Evolutionary conservation across 2,888 invertebrate genomes (phyloP).

Genomic region (Parnassius smintheus): DNA sequence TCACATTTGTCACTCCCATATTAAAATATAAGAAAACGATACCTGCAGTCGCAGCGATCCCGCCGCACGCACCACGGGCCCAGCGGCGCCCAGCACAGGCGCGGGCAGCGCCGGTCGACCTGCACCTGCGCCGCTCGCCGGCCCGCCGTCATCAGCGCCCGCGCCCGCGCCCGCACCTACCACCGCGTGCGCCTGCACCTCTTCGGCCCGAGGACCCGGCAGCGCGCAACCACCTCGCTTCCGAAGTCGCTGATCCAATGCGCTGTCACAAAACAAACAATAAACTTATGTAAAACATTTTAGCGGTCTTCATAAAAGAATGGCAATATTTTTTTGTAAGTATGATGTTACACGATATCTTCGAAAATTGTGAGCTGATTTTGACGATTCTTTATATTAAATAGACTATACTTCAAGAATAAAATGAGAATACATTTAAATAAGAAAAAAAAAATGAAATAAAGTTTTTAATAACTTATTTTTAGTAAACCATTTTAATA

Average conservation of each 20-base stretch:
- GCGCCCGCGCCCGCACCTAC: constrained; percentile 25
- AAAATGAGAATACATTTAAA: too few species aligned
- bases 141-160: constrained; percentile 5
- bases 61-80: constrained; percentile 68
- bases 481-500: too few species aligned
- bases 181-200: constrained; percentile 35
- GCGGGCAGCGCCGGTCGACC: constrained; percentile 39
- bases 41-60: constrained; percentile 74
- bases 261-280: constrained; percentile 40
- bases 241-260: constrained; percentile 63
- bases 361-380: too few species aligned
- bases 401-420: too few species aligned
- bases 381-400: too few species aligned
- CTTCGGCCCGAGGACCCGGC: constrained; percentile 61
- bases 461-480: too few species aligned
- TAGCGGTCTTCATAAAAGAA: too few species aligned
- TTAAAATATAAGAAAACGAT: too few species aligned
- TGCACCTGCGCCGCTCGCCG: background rate
- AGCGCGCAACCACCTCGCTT: constrained; percentile 54
- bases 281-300: background rate
- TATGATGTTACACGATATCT: too few species aligned
- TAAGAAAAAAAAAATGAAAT: too few species aligned
- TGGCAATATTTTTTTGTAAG: too few species aligned
- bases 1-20: too few species aligned
- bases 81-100: constrained; percentile 62